Conservation (phyloP, 2,797 vertebrate genomes). For the Halcyon badia region DNA sequence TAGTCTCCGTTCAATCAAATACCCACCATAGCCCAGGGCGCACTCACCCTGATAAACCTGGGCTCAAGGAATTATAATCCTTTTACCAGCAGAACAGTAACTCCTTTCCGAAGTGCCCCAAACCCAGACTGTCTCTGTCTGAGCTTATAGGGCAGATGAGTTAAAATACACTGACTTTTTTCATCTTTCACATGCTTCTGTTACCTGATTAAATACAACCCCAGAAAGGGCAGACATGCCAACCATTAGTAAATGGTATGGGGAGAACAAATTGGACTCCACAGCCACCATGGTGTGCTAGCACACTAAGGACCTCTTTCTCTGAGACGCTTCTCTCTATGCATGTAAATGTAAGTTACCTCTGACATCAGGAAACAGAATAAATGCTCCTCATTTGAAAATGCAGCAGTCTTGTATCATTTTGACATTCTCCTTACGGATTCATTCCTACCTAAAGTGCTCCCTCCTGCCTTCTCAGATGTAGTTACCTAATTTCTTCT, state of each 20-base stretch:
- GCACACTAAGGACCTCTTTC: neutral
- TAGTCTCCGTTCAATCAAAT: neutral
- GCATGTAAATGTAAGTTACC: neutral
- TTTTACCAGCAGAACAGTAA: neutral
- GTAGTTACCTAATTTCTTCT: neutral
- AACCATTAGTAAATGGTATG: neutral
- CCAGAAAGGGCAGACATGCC: neutral
- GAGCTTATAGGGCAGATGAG: neutral
- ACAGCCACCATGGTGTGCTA: neutral
- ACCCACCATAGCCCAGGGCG: rapidly evolving
- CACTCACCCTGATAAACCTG: neutral
- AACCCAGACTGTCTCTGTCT: neutral
- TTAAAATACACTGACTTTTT: too few species aligned
- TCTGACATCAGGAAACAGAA: neutral
- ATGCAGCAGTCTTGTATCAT: neutral
- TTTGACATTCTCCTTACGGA: neutral
- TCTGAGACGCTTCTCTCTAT: neutral
- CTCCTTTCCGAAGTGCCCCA: neutral
- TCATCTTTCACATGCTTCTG: neutral
- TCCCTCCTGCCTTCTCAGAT: neutral
- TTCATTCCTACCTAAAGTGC: neutral
- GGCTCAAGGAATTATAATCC: neutral
- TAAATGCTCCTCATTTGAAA: neutral
- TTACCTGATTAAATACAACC: neutral
- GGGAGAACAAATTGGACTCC: neutral